Evolutionary conservation across 1,140 invertebrate genomes (phyloP).

Genomic region (Pteromalus puparum): DNA sequence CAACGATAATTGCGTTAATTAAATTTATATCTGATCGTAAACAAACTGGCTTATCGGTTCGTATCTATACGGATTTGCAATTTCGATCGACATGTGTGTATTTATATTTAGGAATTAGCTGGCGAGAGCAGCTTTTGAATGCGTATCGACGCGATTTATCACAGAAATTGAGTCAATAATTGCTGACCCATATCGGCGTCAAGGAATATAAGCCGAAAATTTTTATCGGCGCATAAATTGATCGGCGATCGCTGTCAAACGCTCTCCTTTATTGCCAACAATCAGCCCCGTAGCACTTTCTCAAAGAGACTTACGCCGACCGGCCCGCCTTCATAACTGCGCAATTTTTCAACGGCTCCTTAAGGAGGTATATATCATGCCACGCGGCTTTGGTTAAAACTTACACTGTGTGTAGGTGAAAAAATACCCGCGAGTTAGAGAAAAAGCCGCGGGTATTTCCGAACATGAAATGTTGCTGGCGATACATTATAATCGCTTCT

Average conservation of each 20-base stretch:
- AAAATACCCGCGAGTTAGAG: too few relatives aligned
- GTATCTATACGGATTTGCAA: too few relatives aligned
- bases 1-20: neutral
- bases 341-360: neutral
- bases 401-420: neutral
- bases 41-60: too few relatives aligned
- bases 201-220: neutral
- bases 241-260: neutral
- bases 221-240: neutral
- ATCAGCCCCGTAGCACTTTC: neutral
- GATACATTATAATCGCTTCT: neutral
- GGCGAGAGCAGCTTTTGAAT: too few relatives aligned
- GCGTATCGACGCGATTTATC: neutral
- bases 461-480: neutral
- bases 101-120: too few relatives aligned
- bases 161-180: neutral
- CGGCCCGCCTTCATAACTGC: neutral
- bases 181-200: neutral
- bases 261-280: neutral
- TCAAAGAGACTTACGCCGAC: neutral
- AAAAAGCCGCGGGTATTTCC: too few relatives aligned
- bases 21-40: neutral
- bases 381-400: too few relatives aligned
- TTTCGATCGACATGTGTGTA: too few relatives aligned
- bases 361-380: neutral